Evolutionary conservation across 2,113 vertebrate species (phyloP), one percentile per base, ranked within the genome.

Genomic region (Corynorhinus townsendii): DNA sequence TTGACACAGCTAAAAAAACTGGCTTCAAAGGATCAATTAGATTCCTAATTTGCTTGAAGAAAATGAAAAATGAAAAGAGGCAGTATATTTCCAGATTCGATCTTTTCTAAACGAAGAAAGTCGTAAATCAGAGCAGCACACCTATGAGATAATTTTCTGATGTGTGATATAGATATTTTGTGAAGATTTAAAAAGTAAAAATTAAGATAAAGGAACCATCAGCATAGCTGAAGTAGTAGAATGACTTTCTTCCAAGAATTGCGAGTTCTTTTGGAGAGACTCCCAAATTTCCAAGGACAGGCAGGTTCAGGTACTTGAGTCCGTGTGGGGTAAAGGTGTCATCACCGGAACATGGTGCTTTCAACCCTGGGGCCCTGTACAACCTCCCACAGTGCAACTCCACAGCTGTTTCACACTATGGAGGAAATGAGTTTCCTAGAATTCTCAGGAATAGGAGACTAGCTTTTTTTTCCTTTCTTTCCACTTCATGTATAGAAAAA

Each of bases 271-370:
- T 90, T 89, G 88, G 77, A 94, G 93, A 76, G 33, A 35, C 35
- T 94, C 49, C 77, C 62, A 20, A 38, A 35, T 49, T 81, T 88
- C 92, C 59, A 93, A 92, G 89, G 73, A 83, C 35, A 30, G 82
- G 77, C 47, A 95, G 82, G 82, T 89, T 93, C 92, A 93, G 45
- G 79, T 92, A 69, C 26, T 19, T 14, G 26, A 59, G 35, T 69
- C 24, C 95, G 73, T 95, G n/a, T 71, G 69, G 85, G 87, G 35
- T 84, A 96, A 91, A 95, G 68, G 7, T 96, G 54, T 94, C 80
- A 95, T 72, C 90, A 66, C 3, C 30, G 93, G 73, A 86, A 86
- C 17, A n/a, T 0, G 2, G 38, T 75, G 40, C 95, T 95, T 94
- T 45, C 38, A 89, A 80, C 82, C 62, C n/a, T 1, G 28, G 19